Percentiles rank a stretch among this genome's conserved stretches.
phyloP scores from a whole-genome alignment of 2,888 invertebrate species.

The Selenia dentaria region DNA sequence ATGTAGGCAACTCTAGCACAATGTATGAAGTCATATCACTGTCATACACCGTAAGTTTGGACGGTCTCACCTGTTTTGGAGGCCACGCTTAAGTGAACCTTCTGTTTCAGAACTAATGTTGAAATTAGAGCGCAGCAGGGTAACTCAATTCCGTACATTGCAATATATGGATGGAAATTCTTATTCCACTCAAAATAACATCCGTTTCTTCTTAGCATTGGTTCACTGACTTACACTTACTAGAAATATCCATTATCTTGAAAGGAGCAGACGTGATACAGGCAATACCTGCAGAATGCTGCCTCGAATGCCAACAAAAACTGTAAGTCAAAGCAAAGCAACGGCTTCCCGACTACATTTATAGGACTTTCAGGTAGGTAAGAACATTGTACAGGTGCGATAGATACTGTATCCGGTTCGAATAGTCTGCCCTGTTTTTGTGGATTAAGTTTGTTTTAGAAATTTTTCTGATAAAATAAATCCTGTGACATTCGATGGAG shows the following conservation, averaged over 20 bases:
- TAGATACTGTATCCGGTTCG: no score
- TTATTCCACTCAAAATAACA: slow-evolving; percentile 81
- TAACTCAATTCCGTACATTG: slow-evolving; percentile 61
- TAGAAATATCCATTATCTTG: slow-evolving; percentile 29
- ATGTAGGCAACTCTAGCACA: no score
- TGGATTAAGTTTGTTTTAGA: no score
- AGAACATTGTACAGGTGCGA: no score
- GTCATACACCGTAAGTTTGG: background rate
- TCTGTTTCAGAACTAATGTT: slow-evolving; percentile 22
- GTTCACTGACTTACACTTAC: slow-evolving; percentile 48
- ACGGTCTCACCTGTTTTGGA: slow-evolving; percentile 63
- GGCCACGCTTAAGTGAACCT: slow-evolving; percentile 35
- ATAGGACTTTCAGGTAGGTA: no score
- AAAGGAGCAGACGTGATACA: slow-evolving; percentile 21
- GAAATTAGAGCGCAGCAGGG: slow-evolving; percentile 25
- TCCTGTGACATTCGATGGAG: no score
- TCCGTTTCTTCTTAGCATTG: slow-evolving; percentile 76
- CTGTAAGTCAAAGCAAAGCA: no score
- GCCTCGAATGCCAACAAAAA: background rate
- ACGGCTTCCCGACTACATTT: no score
- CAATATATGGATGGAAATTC: slow-evolving; percentile 77
- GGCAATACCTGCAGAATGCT: no score
- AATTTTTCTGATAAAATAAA: no score
- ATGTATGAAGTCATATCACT: background rate
- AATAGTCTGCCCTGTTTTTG: no score